Conservation (phyloP, 1,140 invertebrate species). For the Saccostrea cuccullata region DNA sequence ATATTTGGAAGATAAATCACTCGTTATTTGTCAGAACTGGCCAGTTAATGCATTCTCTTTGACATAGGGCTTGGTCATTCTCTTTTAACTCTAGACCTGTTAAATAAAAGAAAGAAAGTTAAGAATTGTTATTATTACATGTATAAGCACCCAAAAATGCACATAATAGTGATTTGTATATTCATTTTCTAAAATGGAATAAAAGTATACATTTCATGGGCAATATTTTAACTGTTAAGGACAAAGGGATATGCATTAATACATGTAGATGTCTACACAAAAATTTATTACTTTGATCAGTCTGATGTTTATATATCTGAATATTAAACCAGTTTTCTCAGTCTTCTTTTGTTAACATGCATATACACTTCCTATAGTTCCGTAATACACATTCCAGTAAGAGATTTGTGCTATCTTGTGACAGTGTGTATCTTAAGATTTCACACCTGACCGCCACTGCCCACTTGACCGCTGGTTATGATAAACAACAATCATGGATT, state of each 20-base stretch:
- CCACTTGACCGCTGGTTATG: background rate
- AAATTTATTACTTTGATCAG: too few relatives aligned
- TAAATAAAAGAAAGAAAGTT: background rate
- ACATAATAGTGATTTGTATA: too few relatives aligned
- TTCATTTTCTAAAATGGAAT: too few relatives aligned
- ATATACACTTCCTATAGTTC: too few relatives aligned
- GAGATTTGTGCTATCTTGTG: background rate
- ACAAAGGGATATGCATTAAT: too few relatives aligned
- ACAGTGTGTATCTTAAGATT: background rate
- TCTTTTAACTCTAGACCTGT: background rate
- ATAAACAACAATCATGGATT: background rate
- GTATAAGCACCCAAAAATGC: background rate
- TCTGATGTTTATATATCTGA: too few relatives aligned
- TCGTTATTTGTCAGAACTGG: background rate
- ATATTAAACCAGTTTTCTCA: too few relatives aligned
- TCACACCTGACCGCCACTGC: slow-evolving; percentile 17
- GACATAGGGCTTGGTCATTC: background rate
- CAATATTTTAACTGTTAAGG: too few relatives aligned
- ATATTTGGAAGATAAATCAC: slow-evolving; percentile 9
- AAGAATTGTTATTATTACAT: background rate
- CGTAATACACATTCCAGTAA: background rate
- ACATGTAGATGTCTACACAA: too few relatives aligned
- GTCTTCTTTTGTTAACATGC: too few relatives aligned
- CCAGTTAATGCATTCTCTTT: too few relatives aligned
- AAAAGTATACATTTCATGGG: too few relatives aligned